These are phyloP conservation scores for Philopotamus ludificatus DNA, from an alignment of 1,140 invertebrate species.

Conservation along the genomic window DNA sequence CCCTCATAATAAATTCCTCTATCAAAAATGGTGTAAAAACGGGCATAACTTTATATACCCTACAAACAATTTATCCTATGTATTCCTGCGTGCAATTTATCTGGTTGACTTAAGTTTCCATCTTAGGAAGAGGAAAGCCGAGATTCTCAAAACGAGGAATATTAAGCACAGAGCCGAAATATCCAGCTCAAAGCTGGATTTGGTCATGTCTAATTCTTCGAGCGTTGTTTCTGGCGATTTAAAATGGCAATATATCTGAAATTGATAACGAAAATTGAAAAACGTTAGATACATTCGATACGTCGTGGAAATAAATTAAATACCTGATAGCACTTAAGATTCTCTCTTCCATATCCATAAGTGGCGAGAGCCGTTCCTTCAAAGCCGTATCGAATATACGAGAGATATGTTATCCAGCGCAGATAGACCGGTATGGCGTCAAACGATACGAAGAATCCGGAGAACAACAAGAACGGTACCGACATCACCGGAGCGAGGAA, in stretches of 20 bases:
- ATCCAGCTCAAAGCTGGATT: constrained; percentile 75
- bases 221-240: constrained; percentile 85
- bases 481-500: constrained; percentile 95
- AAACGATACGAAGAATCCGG: constrained; percentile 96
- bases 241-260: constrained; percentile 81
- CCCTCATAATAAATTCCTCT: no score
- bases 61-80: neutral
- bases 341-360: constrained; percentile 81
- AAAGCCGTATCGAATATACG: constrained; percentile 94
- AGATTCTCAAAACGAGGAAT: constrained; percentile 81
- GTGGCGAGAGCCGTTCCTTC: constrained; percentile 92
- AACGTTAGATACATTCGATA: neutral
- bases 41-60: no score
- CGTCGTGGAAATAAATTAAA: neutral
- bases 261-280: constrained; percentile 19
- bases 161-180: constrained; percentile 83
- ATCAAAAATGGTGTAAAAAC: no score
- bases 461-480: constrained; percentile 91
- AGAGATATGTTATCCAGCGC: constrained; percentile 93
- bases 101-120: constrained; percentile 80
- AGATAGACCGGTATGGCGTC: constrained; percentile 94
- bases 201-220: constrained; percentile 82
- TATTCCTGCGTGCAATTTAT: constrained; percentile 50
- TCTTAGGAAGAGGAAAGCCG: constrained; percentile 87
- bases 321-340: constrained; percentile 75